Percentiles rank a stretch among this genome's conserved stretches.
Conservation (phyloP, 2,797 vertebrate species). For the Fratercula arctica region DNA sequence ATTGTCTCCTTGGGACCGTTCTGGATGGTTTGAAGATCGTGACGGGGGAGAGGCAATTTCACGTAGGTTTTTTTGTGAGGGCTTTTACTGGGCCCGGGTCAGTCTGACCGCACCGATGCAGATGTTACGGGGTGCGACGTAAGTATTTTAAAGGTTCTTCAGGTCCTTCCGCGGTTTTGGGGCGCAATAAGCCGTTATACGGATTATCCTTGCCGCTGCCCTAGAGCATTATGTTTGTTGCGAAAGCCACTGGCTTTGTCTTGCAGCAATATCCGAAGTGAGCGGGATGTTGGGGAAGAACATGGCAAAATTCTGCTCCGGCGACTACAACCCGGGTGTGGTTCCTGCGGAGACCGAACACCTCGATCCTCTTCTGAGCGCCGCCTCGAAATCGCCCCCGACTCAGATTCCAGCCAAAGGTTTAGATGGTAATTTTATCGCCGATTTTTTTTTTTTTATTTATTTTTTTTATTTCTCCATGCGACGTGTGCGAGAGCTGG, state of each 20-base stretch:
- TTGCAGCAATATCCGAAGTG: constrained; percentile 84
- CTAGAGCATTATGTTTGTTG: fast-evolving
- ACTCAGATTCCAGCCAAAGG: constrained; percentile 73
- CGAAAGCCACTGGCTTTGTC: background rate
- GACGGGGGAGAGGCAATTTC: background rate
- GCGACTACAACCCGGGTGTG: constrained; percentile 74
- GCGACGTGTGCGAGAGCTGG: fast-evolving
- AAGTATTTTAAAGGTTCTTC: background rate
- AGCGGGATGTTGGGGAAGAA: constrained; percentile 80
- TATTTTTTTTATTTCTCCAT: background rate
- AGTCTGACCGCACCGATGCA: fast-evolving
- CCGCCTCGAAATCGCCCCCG: constrained; percentile 65
- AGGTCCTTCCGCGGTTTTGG: background rate
- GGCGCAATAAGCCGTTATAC: fast-evolving
- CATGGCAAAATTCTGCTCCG: constrained; percentile 84
- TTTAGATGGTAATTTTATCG: constrained; percentile 84
- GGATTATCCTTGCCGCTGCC: fast-evolving
- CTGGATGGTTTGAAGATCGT: too few species aligned
- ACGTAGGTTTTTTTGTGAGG: background rate
- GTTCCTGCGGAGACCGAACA: constrained; percentile 72
- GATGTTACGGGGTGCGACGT: fast-evolving
- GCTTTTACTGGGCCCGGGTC: background rate
- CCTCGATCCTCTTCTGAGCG: constrained; percentile 82
- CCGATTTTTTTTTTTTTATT: too few species aligned
- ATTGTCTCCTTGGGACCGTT: background rate